Evolutionary conservation across 2,888 invertebrate genomes (phyloP).

Genomic region (Hetaerina titia): DNA sequence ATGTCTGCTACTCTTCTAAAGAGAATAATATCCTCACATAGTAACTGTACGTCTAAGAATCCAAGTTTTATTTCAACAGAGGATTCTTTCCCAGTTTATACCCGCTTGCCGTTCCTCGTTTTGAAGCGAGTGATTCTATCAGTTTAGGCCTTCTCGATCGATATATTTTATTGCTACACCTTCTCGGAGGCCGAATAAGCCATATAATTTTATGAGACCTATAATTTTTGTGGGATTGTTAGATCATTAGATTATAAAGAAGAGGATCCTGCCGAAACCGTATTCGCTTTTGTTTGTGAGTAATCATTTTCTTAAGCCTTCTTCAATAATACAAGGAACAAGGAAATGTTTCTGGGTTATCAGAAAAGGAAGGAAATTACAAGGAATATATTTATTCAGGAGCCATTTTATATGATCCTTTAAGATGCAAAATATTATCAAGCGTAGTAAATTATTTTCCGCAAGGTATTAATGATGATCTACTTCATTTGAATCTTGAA

Average conservation of each 20-base stretch:
- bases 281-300: too few relatives aligned
- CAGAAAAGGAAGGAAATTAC: too few relatives aligned
- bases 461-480: too few relatives aligned
- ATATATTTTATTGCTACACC: not conserved
- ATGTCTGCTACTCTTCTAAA: not conserved
- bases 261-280: too few relatives aligned
- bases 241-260: not conserved
- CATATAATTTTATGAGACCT: not conserved
- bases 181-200: not conserved
- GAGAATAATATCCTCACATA: not conserved
- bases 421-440: too few relatives aligned
- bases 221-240: not conserved
- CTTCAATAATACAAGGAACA: too few relatives aligned
- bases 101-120: not conserved
- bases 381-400: too few relatives aligned
- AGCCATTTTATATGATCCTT: too few relatives aligned
- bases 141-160: not conserved
- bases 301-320: too few relatives aligned
- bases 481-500: too few relatives aligned
- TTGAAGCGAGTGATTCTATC: not conserved
- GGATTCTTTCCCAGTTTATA: not conserved
- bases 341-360: too few relatives aligned
- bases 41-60: not conserved
- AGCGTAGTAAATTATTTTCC: too few relatives aligned
- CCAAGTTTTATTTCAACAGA: not conserved